These are phyloP conservation scores for Isaurus tuberculatus DNA, from an alignment of 92 coral and sea anemone genomes.

Conservation along the genomic window DNA sequence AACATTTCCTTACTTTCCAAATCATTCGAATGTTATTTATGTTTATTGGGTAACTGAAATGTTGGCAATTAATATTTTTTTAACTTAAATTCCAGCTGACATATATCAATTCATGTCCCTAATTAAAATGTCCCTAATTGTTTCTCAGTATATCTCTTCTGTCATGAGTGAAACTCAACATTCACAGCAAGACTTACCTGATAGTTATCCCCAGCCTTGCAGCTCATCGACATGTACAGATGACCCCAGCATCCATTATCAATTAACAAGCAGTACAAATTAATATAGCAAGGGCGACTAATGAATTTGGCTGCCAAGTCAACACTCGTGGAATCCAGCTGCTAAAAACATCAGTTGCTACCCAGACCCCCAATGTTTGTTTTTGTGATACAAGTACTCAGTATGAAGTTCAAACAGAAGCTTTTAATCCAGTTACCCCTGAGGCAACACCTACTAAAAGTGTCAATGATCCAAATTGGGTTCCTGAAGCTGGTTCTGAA, in stretches of 20 bases:
- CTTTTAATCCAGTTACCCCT: not conserved
- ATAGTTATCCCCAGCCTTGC: not conserved
- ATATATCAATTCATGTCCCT: no score
- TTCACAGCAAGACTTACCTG: not conserved
- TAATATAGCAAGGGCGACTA: not conserved
- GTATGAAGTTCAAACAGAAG: not conserved
- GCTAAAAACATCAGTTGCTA: not conserved
- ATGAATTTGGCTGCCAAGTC: slow-evolving; percentile 21
- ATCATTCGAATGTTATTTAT: not conserved
- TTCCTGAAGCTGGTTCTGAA: slow-evolving; percentile 1
- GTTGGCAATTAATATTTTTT: not conserved
- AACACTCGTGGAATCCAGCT: not conserved
- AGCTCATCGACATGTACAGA: not conserved
- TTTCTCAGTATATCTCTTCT: not conserved
- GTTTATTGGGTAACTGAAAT: not conserved
- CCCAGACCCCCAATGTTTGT: not conserved
- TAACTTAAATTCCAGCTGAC: not conserved
- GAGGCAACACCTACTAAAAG: slow-evolving; percentile 7
- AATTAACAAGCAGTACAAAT: not conserved
- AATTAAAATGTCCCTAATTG: no score
- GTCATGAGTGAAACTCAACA: not conserved
- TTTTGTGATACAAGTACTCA: not conserved
- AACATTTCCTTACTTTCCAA: not conserved
- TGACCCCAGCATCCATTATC: not conserved
- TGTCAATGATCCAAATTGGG: not conserved